Evolutionary conservation across 2,888 invertebrate genomes (phyloP).

Genomic region (Fragum sueziense): DNA sequence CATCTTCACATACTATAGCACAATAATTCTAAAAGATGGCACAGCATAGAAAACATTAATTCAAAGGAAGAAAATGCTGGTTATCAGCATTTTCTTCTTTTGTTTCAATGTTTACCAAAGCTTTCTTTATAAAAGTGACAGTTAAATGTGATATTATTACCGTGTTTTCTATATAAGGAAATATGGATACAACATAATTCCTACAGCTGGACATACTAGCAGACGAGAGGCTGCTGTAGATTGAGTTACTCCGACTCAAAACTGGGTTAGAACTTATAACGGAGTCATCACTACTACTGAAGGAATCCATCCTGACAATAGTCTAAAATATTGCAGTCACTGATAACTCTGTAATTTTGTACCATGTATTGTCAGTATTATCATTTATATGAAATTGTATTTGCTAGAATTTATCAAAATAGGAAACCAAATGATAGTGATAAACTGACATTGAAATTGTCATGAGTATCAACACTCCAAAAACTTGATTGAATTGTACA

Average conservation of each 20-base stretch:
- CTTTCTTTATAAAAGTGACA: too few species aligned
- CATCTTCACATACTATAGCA: too few species aligned
- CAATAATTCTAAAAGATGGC: too few species aligned
- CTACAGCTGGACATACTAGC: constrained; percentile 24
- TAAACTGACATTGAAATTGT: neutral
- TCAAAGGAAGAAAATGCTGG: too few species aligned
- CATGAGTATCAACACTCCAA: neutral
- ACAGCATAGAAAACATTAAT: too few species aligned
- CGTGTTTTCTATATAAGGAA: constrained; percentile 43
- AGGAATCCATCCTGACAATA: constrained; percentile 5
- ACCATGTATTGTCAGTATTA: too few species aligned
- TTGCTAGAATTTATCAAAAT: neutral
- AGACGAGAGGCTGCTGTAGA: constrained; percentile 34
- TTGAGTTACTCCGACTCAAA: constrained; percentile 48
- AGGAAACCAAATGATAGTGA: neutral
- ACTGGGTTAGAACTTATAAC: neutral
- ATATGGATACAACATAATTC: constrained; percentile 43
- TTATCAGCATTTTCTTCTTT: too few species aligned
- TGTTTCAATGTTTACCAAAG: too few species aligned
- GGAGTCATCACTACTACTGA: neutral
- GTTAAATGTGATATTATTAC: constrained; percentile 23
- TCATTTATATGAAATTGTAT: too few species aligned
- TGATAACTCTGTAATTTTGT: too few species aligned
- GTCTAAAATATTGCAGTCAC: too few species aligned
- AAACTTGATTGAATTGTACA: neutral